Base-by-base conservation (phyloP, 2,797 vertebrate genomes). In the Acanthurus lineatus region DNA sequence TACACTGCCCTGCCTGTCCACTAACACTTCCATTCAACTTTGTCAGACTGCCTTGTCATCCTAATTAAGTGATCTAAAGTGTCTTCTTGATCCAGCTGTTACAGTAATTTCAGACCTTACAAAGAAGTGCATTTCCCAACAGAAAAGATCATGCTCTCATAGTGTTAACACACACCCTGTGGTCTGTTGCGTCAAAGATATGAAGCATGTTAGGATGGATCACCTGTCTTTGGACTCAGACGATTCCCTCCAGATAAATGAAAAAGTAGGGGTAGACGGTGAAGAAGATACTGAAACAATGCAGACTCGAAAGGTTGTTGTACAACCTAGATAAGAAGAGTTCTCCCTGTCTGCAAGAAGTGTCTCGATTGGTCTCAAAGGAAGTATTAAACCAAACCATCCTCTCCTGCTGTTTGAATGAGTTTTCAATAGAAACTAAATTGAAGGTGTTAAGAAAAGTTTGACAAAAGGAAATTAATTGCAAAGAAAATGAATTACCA, bases 301-400 rank as follows among this genome's bases (percentile, higher is more conserved):
- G 22, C 77, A 84, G 65, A 79, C 48, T 63, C 22, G 6, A 69
- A 54, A 72, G 11, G 32, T 20, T 63, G 12, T 0, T 70, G 63
- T 79, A 70, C 53, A 35, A 48, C n/a, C 70, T 64, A 73, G 63
- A 86, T 9, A 53, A 47, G 76, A 56, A 77, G 9, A 49, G 54
- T 65, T 65, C n/a, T 6, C 3, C 63, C n/a, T 45, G 17, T 60
- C 22, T 71, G 59, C 56, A 54, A 40, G 68, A 52, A 52, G 28
- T 25, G 60, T 67, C 19, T 42, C 38, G 22, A 58, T 73, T 71
- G 69, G 28, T 57, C 16, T 56, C 40, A n/a, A 22, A 54, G 15
- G 67, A 77, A 69, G 14, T 68, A 52, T 76, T 25, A 65, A 56
- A 69, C 42, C 81, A 79, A 75, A 75, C 65, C 40, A 72, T 61